Evolutionary conservation across 2,797 vertebrate genomes (phyloP).

Genomic region (Lacerta bilineata): DNA sequence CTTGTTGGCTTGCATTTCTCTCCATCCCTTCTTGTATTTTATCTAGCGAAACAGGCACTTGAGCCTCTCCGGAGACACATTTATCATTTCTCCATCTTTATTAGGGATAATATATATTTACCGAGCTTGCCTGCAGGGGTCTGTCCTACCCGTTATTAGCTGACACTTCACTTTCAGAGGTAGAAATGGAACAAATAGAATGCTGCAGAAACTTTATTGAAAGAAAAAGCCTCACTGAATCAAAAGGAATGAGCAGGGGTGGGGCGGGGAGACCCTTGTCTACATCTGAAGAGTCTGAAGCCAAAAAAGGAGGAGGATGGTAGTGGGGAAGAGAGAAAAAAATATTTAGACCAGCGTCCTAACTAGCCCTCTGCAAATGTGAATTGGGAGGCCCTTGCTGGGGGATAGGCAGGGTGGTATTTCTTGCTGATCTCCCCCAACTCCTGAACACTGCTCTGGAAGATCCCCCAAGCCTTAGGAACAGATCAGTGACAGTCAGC

Average conservation of each 20-base stretch:
- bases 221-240: slow-evolving; percentile 56
- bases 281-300: slow-evolving; percentile 30
- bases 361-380: too few relatives aligned
- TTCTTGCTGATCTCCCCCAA: too few relatives aligned
- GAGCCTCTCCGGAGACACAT: slow-evolving; percentile 60
- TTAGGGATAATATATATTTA: slow-evolving; percentile 17
- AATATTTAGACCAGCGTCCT: not conserved
- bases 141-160: slow-evolving; percentile 75
- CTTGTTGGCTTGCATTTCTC: not conserved
- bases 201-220: slow-evolving; percentile 71
- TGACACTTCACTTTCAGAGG: slow-evolving; percentile 74
- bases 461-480: too few relatives aligned
- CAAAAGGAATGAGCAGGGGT: rapidly evolving
- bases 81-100: slow-evolving; percentile 72
- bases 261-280: slow-evolving; percentile 42
- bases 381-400: not conserved
- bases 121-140: slow-evolving; percentile 72
- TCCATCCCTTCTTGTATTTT: slow-evolving; percentile 30
- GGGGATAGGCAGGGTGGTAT: too few relatives aligned
- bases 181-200: slow-evolving; percentile 74
- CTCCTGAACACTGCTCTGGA: too few relatives aligned
- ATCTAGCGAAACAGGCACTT: slow-evolving; percentile 49
- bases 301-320: too few relatives aligned
- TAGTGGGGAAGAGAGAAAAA: not conserved
- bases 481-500: too few relatives aligned